Base-by-base conservation (phyloP, 2,888 invertebrate species). In the Tachina grossa region DNA sequence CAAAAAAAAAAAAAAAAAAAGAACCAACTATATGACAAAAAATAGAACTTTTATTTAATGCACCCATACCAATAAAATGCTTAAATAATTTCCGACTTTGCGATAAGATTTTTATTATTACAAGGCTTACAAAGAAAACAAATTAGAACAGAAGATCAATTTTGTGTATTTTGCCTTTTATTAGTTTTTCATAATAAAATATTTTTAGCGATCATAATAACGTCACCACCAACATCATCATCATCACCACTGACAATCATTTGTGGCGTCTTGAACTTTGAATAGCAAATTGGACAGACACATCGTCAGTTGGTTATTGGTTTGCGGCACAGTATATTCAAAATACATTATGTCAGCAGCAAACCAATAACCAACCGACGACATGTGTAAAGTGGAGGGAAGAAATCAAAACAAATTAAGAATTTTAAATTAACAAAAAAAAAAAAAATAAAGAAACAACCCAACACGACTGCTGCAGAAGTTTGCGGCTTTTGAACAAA, bases 191-290 rank as follows among this genome's bases (percentile, higher is more conserved):
- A 72, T 51, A 66, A 72, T 51, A 66, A 11, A 77, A 66, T 68
- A 43, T 69, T 76, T 77, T 76, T 77, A 5, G 69, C 51, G 16
- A 49, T 39, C 77, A 79, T 63, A 78, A 74, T 78, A 72, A 78
- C 78, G 69, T 71, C 77, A 51, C n/a, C 76, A 66, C 45, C 31
- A 51, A 11, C 71, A 65, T 31, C 31, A 31, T 31, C 31, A 31
- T 31, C 4, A 31, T 31, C 31, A 51, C n/a, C 65, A 55, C 45
- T 43, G 51, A 14, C 71, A 65, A 71, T n/a, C 43, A 16, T 59
- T 68, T 61, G 43, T 59, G 51, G 71, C 71, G 77, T 72, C 77
- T 77, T 83, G 71, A 83, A 77, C 83, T 77, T 83, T 83, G 63
- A 65, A 72, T 77, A 72, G 71, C 43, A 59, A 77, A 83, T 83